Percentiles rank a stretch among this genome's conserved stretches.
These are phyloP conservation scores for Drosophila biarmipes DNA, from an alignment of 1,140 invertebrate species.

Conservation along the genomic window DNA sequence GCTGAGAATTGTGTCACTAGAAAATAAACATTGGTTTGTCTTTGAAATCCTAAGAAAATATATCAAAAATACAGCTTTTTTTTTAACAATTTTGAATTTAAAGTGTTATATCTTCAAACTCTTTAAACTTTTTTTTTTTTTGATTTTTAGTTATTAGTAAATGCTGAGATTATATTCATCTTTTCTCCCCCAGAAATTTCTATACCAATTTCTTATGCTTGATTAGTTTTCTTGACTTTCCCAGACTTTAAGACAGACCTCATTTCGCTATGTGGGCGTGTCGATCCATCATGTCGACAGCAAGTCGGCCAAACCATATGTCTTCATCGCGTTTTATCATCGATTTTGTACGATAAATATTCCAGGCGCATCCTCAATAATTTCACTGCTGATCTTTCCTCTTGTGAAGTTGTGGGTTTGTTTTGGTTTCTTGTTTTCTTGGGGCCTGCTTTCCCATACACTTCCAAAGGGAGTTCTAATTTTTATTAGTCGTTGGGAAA, in stretches of 20 bases:
- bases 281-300: conserved; percentile 24
- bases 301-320: conserved; percentile 13
- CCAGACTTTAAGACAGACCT: not conserved
- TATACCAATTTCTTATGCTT: not conserved
- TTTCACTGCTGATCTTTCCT: conserved; percentile 6
- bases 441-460: conserved; percentile 19
- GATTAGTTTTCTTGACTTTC: not conserved
- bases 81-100: too few relatives aligned
- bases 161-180: not conserved
- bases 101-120: not conserved
- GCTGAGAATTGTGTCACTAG: conserved; percentile 23
- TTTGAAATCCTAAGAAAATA: not conserved
- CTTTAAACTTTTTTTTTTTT: not conserved
- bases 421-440: conserved; percentile 60
- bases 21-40: not conserved
- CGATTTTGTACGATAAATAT: conserved; percentile 55
- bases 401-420: conserved; percentile 37
- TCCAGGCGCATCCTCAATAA: conserved; percentile 35
- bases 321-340: conserved; percentile 47
- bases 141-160: too few relatives aligned
- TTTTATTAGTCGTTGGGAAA: not conserved
- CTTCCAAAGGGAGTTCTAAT: not conserved
- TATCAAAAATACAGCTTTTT: too few relatives aligned
- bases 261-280: conserved; percentile 7
- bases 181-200: not conserved